These are phyloP conservation scores for Mythimna impura DNA, from an alignment of 2,888 invertebrate species.

Conservation along the genomic window DNA sequence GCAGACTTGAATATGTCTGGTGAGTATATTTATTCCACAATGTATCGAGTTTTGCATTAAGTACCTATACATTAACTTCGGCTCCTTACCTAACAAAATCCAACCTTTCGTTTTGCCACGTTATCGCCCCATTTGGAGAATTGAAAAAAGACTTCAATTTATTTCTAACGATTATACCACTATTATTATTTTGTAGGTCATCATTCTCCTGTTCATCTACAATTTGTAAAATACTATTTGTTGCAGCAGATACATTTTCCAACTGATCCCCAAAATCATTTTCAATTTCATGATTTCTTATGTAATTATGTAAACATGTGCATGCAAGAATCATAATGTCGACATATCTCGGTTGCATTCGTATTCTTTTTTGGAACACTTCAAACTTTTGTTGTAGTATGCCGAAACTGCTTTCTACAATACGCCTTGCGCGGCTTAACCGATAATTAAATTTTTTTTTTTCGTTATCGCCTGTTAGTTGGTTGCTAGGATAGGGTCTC, in stretches of 20 bases:
- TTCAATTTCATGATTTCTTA: not conserved
- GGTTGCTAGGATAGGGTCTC: conserved; percentile 37
- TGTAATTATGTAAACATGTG: conserved; percentile 13
- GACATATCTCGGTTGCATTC: conserved; percentile 40
- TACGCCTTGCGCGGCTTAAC: conserved; percentile 32
- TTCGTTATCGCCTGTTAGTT: not conserved
- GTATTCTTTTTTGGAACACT: conserved; percentile 38
- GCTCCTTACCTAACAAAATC: conserved; percentile 10
- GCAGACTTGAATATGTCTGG: conserved; percentile 20
- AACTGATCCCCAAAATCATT: not conserved
- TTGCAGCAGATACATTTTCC: not conserved
- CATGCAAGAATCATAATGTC: conserved; percentile 36
- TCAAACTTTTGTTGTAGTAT: conserved; percentile 44
- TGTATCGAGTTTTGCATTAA: conserved; percentile 18
- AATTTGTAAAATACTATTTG: not conserved
- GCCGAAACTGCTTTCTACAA: conserved; percentile 47
- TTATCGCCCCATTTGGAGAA: conserved; percentile 16
- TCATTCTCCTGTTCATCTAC: conserved; percentile 1
- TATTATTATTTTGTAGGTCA: conserved; percentile 5
- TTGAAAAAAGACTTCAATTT: conserved; percentile 21
- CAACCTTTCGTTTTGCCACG: conserved; percentile 13
- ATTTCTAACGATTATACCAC: conserved; percentile 8
- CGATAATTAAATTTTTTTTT: conserved; percentile 29
- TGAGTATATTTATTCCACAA: conserved; percentile 25
- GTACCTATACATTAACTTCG: conserved; percentile 12